phyloP scores from a whole-genome alignment of 1,140 invertebrate species.

The Bombus breviceps region DNA sequence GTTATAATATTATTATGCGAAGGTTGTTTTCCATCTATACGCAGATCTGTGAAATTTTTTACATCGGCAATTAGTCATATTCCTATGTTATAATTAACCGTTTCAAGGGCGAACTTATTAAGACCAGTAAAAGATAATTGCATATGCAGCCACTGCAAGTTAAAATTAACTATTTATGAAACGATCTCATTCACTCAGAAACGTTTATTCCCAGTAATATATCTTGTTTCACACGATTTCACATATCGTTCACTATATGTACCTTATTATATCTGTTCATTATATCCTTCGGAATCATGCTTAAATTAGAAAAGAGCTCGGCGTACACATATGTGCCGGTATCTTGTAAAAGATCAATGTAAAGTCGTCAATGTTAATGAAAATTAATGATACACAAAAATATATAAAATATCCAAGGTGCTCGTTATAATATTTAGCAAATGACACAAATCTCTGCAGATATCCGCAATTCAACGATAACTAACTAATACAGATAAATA shows the following conservation, averaged over 20 bases:
- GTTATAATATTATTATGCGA: background rate
- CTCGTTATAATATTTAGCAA: background rate
- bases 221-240: background rate
- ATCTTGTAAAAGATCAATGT: background rate
- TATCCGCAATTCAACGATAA: too few relatives aligned
- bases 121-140: background rate
- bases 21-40: too few relatives aligned
- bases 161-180: slow-evolving; percentile 1
- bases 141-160: background rate
- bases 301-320: background rate
- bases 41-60: background rate
- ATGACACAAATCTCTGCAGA: background rate
- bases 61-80: background rate
- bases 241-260: too few relatives aligned
- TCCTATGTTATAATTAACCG: background rate
- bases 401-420: background rate
- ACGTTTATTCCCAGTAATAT: background rate
- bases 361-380: background rate
- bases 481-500: too few relatives aligned
- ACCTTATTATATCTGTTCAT: background rate
- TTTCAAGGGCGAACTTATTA: background rate
- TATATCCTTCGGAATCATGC: background rate
- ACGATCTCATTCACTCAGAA: background rate
- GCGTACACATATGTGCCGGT: background rate
- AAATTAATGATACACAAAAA: background rate